These are phyloP conservation scores for Drosophila helvetica DNA, from an alignment of 2,888 invertebrate species.

Conservation along the genomic window DNA sequence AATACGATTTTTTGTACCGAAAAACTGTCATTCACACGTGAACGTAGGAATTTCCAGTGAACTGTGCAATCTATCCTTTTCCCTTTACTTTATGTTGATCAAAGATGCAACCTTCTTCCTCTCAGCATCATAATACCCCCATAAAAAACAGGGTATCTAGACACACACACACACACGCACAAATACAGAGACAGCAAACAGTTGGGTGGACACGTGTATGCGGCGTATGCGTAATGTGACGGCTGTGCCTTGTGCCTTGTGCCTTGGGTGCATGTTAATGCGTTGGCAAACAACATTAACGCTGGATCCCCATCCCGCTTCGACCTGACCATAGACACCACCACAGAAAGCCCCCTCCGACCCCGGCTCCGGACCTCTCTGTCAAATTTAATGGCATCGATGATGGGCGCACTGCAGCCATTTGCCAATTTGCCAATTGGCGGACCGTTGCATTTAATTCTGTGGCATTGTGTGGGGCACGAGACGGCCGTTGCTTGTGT, in stretches of 20 bases:
- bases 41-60: too few relatives aligned
- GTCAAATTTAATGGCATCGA: slow-evolving; percentile 66
- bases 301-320: slow-evolving; percentile 14
- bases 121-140: not conserved
- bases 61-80: too few relatives aligned
- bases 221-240: slow-evolving; percentile 70
- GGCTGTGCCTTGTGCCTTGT: slow-evolving; percentile 12
- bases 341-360: slow-evolving; percentile 8
- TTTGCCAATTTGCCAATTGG: slow-evolving; percentile 73
- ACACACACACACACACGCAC: not conserved
- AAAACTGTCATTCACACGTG: too few relatives aligned
- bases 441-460: slow-evolving; percentile 61
- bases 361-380: slow-evolving; percentile 26
- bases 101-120: not conserved
- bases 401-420: slow-evolving; percentile 58
- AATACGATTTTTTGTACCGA: too few relatives aligned
- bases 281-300: slow-evolving; percentile 75
- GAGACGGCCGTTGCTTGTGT: not conserved
- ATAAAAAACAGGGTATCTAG: not conserved
- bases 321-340: slow-evolving; percentile 58
- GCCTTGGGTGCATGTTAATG: slow-evolving; percentile 66
- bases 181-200: slow-evolving; percentile 8
- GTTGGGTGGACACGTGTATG: slow-evolving; percentile 57
- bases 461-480: slow-evolving; percentile 15
- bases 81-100: too few relatives aligned